phyloP scores from a whole-genome alignment of 2,888 invertebrate genomes.

The Cosmorhoe ocellata region DNA sequence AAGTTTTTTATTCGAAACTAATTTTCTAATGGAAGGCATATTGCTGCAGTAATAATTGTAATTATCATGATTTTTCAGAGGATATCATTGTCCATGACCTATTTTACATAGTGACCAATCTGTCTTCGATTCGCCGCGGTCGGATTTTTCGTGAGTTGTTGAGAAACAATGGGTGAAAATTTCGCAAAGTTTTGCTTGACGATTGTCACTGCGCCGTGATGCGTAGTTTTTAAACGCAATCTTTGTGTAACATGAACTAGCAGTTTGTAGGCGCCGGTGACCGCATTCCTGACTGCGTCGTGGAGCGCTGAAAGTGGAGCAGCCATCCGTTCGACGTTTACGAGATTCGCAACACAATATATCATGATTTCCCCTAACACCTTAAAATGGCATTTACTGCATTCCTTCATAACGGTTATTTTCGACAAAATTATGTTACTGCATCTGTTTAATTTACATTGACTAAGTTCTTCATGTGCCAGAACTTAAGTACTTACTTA shows the following conservation, averaged over 20 bases:
- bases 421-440: not conserved
- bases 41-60: not conserved
- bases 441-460: too few species aligned
- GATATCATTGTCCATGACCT: not conserved
- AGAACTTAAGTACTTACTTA: too few species aligned
- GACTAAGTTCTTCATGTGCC: too few species aligned
- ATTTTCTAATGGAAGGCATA: constrained; percentile 2
- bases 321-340: constrained; percentile 61
- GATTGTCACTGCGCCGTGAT: constrained; percentile 18
- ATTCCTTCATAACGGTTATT: not conserved
- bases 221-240: constrained; percentile 23
- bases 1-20: constrained; percentile 3
- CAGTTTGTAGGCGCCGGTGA: constrained; percentile 56
- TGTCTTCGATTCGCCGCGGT: constrained; percentile 20
- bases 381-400: constrained; percentile 5
- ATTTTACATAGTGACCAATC: constrained; percentile 12
- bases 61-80: not conserved
- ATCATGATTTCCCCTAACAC: constrained; percentile 39
- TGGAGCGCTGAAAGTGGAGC: constrained; percentile 65
- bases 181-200: constrained; percentile 26
- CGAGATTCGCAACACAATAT: constrained; percentile 54
- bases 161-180: constrained; percentile 28
- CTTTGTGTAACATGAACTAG: constrained; percentile 46
- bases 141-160: constrained; percentile 21
- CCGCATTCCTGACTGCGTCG: constrained; percentile 70